Percentiles rank a stretch among this genome's conserved stretches.
Evolutionary conservation across 2,888 invertebrate genomes (phyloP).

Genomic region (Phalera bucephala): DNA sequence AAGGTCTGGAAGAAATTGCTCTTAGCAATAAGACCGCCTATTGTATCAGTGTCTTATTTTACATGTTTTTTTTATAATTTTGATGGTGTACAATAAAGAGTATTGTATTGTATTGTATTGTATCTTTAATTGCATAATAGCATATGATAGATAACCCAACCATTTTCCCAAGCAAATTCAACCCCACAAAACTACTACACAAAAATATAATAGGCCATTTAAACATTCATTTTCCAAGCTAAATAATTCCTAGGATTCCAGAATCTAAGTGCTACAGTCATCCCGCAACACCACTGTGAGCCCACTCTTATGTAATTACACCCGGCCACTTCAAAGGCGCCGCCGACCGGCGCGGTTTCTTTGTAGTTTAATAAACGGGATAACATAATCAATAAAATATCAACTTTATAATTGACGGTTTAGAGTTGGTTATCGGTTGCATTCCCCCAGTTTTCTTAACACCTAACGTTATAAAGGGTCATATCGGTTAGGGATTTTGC

Average conservation of each 20-base stretch:
- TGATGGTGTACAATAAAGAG: no score
- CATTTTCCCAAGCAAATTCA: no score
- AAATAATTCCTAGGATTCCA: slow-evolving; percentile 56
- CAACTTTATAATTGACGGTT: neutral
- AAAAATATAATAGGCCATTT: no score
- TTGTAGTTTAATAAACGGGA: slow-evolving; percentile 78
- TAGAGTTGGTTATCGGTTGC: slow-evolving; percentile 33
- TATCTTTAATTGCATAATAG: no score
- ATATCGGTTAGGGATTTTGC: slow-evolving; percentile 82
- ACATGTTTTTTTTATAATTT: no score
- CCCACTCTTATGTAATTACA: slow-evolving; percentile 74
- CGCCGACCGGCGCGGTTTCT: slow-evolving; percentile 70
- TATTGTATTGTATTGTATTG: no score
- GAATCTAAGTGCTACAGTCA: slow-evolving; percentile 24
- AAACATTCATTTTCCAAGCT: slow-evolving; percentile 35
- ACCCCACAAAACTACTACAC: no score
- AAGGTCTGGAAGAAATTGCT: no score
- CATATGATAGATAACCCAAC: no score
- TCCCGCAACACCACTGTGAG: slow-evolving; percentile 38
- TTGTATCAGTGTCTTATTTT: no score
- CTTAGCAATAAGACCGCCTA: no score
- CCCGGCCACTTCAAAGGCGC: slow-evolving; percentile 71
- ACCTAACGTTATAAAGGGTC: slow-evolving; percentile 75
- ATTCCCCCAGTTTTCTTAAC: slow-evolving; percentile 60
- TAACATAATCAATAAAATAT: slow-evolving; percentile 17